Percentiles rank a stretch among this genome's conserved stretches.
Evolutionary conservation across 2,113 vertebrate species (phyloP).

Genomic region (Brachyistius frenatus): DNA sequence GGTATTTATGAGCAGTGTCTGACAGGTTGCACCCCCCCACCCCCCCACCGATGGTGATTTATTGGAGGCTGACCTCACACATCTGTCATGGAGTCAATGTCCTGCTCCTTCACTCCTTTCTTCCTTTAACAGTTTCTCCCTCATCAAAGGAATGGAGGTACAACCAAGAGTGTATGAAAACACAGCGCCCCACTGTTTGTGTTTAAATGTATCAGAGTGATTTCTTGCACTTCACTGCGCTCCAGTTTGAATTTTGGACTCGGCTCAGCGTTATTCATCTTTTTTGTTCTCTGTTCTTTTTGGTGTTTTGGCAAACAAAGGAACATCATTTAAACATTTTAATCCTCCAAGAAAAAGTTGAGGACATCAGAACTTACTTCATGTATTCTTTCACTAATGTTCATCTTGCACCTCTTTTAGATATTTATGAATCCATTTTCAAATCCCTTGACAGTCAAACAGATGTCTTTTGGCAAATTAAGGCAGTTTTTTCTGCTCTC

Average conservation of each 20-base stretch:
- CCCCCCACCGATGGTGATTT: constrained; percentile 59
- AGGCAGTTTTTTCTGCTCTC: too few species aligned
- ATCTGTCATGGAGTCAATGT: constrained; percentile 58
- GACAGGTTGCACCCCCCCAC: constrained; percentile 28
- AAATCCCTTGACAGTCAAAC: too few species aligned
- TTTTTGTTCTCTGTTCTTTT: too few species aligned
- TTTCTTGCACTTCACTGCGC: not conserved
- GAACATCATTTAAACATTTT: not conserved
- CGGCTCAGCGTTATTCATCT: too few species aligned
- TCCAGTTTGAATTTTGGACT: too few species aligned
- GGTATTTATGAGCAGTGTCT: not conserved
- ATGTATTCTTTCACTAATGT: too few species aligned
- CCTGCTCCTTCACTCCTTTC: constrained; percentile 14
- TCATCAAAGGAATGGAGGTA: constrained; percentile 45
- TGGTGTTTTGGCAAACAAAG: too few species aligned
- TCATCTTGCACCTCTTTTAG: too few species aligned
- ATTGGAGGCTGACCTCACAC: constrained; percentile 58
- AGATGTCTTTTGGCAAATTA: too few species aligned
- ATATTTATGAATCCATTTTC: too few species aligned
- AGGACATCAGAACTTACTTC: too few species aligned
- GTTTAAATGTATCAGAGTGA: constrained; percentile 27
- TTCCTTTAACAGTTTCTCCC: constrained; percentile 21
- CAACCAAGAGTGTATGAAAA: constrained; percentile 12
- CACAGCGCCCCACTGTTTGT: constrained; percentile 4
- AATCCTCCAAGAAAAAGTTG: too few species aligned